Percentiles rank a stretch among this genome's conserved stretches.
These are phyloP conservation scores for Xenopus laevis DNA, from an alignment of 2,113 vertebrate species.

Conservation along the genomic window DNA sequence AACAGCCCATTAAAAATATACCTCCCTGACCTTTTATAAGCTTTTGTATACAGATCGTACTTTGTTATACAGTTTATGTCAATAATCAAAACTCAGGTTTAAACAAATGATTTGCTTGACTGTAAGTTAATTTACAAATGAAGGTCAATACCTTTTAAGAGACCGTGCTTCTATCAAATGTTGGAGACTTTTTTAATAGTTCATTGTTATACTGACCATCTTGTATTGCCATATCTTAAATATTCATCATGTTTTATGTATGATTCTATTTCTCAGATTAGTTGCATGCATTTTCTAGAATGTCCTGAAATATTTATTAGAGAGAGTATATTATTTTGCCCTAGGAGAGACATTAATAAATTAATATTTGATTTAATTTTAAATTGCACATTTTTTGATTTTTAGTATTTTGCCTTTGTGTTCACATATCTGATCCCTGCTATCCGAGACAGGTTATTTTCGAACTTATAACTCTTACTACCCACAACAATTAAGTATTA, in stretches of 20 bases:
- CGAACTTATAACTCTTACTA: neutral
- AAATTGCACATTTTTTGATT: constrained; percentile 3
- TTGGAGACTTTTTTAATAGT: neutral
- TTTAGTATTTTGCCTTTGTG: neutral
- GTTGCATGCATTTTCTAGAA: constrained; percentile 13
- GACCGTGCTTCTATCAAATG: neutral
- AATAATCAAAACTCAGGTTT: no score
- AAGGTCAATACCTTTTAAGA: neutral
- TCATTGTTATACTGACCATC: neutral
- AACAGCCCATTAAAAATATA: no score
- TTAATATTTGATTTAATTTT: constrained; percentile 22
- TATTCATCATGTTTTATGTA: constrained; percentile 23
- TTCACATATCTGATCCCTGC: neutral
- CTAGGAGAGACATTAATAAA: constrained; percentile 14
- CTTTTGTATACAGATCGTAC: no score
- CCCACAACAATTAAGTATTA: constrained; percentile 5
- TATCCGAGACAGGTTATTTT: neutral
- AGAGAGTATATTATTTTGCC: constrained; percentile 14
- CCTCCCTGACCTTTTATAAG: no score
- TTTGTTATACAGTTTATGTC: no score
- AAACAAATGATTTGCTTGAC: no score
- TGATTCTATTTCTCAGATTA: constrained; percentile 23
- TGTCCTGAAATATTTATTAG: constrained; percentile 26
- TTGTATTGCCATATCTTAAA: constrained; percentile 4
- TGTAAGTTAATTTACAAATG: no score